Conservation (phyloP, 2,113 vertebrate species). For the Rhinopithecus roxellana region DNA sequence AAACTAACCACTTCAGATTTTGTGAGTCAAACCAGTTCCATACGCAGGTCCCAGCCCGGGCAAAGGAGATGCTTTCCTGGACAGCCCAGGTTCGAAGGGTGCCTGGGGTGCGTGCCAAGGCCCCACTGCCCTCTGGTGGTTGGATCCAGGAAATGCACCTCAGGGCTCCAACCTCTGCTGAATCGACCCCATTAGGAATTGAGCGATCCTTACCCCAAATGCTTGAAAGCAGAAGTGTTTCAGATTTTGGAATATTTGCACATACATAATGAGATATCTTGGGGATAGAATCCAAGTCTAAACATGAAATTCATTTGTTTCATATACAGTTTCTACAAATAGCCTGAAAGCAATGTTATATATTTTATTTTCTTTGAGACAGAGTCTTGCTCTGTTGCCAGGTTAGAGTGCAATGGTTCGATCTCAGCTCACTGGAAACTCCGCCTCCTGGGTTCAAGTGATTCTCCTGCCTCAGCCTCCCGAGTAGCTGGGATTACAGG, state of each 20-base stretch:
- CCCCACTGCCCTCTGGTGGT: conserved; percentile 66
- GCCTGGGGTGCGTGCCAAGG: neutral
- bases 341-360: neutral
- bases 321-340: neutral
- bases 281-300: neutral
- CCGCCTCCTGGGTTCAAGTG: no score
- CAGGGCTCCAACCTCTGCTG: neutral
- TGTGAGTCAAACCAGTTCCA: neutral
- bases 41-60: neutral
- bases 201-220: neutral
- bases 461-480: no score
- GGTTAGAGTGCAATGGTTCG: no score
- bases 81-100: neutral
- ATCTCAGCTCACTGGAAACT: no score
- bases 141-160: neutral
- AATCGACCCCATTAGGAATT: neutral
- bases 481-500: no score
- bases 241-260: neutral
- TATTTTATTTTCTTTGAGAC: no score
- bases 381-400: no score
- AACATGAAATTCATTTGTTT: neutral
- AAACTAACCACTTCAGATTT: neutral
- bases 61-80: neutral
- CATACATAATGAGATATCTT: neutral
- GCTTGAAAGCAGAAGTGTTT: neutral